phyloP scores from a whole-genome alignment of 2,797 vertebrate species.

The Natrix natrix region DNA sequence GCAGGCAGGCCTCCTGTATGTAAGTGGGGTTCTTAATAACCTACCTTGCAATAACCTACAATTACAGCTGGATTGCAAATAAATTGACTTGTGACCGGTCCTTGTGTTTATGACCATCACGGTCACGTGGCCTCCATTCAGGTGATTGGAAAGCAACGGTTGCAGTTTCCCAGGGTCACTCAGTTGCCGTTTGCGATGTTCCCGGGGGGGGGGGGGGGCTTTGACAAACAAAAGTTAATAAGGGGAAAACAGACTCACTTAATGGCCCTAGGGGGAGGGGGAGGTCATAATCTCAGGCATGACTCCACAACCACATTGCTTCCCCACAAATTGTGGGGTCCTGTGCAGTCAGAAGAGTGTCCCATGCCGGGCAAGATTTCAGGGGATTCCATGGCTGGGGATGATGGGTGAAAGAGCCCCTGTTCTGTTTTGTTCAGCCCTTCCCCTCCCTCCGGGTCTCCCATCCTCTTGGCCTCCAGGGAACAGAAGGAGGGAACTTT shows the following conservation, averaged over 20 bases:
- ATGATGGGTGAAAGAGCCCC: background rate
- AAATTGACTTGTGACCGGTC: background rate
- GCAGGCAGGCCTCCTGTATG: background rate
- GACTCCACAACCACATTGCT: background rate
- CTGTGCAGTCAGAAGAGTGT: fast-evolving
- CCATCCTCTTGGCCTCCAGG: background rate
- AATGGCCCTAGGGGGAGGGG: background rate
- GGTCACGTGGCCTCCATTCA: background rate
- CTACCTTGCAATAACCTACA: background rate
- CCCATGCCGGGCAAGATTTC: background rate
- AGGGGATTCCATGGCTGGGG: background rate
- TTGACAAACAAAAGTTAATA: background rate
- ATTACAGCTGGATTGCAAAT: background rate
- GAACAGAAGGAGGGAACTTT: background rate
- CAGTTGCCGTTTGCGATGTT: fast-evolving
- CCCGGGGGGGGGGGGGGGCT: too few species aligned
- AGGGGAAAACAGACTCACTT: background rate
- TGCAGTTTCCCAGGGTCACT: background rate
- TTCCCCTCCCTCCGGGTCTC: background rate
- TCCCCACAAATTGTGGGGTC: background rate
- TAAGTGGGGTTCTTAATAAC: background rate
- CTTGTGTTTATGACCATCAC: background rate
- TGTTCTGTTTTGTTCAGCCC: background rate
- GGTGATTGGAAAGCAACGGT: background rate
- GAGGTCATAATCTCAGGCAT: background rate